These are phyloP conservation scores for Neoscelio sp. DNA, from an alignment of 2,888 invertebrate species.

Conservation along the genomic window DNA sequence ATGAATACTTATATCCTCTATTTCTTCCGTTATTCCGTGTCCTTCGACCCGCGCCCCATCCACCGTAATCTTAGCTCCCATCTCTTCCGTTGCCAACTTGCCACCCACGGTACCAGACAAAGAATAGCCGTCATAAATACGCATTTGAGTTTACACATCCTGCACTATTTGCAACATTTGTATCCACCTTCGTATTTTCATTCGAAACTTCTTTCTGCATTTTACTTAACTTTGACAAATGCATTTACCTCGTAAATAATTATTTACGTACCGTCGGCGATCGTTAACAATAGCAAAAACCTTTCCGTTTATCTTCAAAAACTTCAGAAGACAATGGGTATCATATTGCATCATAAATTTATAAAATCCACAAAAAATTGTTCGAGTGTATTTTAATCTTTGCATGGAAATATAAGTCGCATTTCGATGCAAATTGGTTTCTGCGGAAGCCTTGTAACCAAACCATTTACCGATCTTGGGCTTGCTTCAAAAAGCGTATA, in stretches of 20 bases:
- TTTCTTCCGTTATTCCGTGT: constrained; percentile 55
- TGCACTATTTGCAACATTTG: constrained; percentile 60
- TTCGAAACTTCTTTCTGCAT: constrained; percentile 32
- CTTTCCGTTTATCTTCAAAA: no score
- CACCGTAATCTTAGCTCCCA: constrained; percentile 57
- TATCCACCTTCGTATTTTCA: constrained; percentile 54
- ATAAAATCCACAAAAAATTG: no score
- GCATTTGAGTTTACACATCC: constrained; percentile 62
- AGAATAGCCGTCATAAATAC: constrained; percentile 65
- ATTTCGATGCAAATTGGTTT: constrained; percentile 54
- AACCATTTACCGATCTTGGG: constrained; percentile 32
- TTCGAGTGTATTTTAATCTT: no score
- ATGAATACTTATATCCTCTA: constrained; percentile 72
- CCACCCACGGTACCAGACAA: constrained; percentile 51
- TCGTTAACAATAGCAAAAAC: constrained; percentile 7
- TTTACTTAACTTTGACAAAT: constrained; percentile 51
- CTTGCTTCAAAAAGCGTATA: constrained; percentile 51
- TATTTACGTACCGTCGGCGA: constrained; percentile 1
- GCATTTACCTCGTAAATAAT: constrained; percentile 16
- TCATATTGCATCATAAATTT: neutral
- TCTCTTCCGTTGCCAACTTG: constrained; percentile 49
- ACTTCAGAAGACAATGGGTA: neutral
- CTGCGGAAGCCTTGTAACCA: constrained; percentile 54
- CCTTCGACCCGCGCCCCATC: constrained; percentile 46
- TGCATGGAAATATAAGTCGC: no score